A percentile compares a stretch with the other conserved stretches of the same genome.
Evolutionary conservation across 2,113 vertebrate species (phyloP).

Genomic region (Crypturellus undulatus): DNA sequence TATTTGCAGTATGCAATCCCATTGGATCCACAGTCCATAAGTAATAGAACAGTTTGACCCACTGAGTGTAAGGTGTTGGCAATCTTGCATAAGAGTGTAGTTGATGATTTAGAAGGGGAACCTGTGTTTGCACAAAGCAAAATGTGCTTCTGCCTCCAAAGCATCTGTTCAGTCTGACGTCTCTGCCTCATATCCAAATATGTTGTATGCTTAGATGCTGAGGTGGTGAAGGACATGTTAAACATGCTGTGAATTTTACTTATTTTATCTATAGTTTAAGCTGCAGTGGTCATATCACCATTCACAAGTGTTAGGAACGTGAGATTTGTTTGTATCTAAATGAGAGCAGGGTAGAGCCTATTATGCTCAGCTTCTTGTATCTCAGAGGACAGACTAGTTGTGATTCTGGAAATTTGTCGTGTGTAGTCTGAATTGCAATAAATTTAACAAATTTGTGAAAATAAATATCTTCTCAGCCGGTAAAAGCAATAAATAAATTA

Average conservation of each 20-base stretch:
- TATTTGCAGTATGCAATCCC: background rate
- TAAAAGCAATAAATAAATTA: background rate
- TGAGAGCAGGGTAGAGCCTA: background rate
- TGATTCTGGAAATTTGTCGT: background rate
- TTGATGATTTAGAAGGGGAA: background rate
- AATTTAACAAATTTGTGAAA: background rate
- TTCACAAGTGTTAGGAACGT: background rate
- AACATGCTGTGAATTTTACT: background rate
- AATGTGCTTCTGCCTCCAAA: background rate
- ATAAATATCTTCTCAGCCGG: background rate
- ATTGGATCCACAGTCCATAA: background rate
- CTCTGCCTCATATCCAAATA: background rate
- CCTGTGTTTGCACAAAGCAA: background rate
- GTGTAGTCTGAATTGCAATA: background rate
- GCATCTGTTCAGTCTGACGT: background rate
- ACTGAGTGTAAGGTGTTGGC: background rate
- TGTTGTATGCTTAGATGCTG: background rate
- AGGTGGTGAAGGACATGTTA: background rate
- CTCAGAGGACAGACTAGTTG: background rate
- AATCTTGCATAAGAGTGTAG: background rate
- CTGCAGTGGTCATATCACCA: fast-evolving
- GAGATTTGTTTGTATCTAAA: background rate
- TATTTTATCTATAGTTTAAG: background rate
- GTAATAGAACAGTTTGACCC: background rate
- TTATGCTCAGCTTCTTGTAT: background rate